A percentile compares a stretch with the other conserved stretches of the same genome.
Conservation (phyloP, 2,113 vertebrate species). For the Manacus vitellinus region DNA sequence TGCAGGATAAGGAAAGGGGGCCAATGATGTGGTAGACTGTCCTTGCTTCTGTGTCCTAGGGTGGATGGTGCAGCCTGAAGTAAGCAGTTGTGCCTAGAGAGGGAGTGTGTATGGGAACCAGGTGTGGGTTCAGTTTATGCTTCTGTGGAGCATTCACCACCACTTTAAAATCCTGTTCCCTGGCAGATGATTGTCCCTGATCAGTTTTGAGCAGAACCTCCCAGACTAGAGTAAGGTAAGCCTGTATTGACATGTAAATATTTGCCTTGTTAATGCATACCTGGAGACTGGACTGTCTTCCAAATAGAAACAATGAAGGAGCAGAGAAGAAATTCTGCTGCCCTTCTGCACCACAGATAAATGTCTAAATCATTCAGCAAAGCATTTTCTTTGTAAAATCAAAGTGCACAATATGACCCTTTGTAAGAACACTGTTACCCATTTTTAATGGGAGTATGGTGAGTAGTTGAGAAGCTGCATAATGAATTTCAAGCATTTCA, state of each 20-base stretch:
- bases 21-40: not conserved
- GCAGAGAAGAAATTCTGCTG: not conserved
- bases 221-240: not conserved
- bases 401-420: conserved; percentile 40
- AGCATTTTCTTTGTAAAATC: conserved; percentile 34
- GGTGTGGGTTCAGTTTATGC: not conserved
- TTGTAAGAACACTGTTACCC: conserved; percentile 22
- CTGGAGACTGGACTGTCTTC: not conserved
- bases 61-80: not conserved
- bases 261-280: not conserved
- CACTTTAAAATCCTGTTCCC: not conserved
- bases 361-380: not conserved
- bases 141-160: not conserved
- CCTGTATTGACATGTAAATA: not conserved
- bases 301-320: not conserved
- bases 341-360: not conserved
- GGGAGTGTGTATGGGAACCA: not conserved
- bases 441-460: conserved; percentile 56
- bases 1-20: not conserved
- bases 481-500: conserved; percentile 34
- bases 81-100: not conserved
- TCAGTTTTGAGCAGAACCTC: not conserved
- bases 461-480: conserved; percentile 31
- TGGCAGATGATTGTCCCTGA: not conserved
- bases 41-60: not conserved